Base-by-base conservation (phyloP, 2,888 invertebrate species). In the Athalia circularis region DNA sequence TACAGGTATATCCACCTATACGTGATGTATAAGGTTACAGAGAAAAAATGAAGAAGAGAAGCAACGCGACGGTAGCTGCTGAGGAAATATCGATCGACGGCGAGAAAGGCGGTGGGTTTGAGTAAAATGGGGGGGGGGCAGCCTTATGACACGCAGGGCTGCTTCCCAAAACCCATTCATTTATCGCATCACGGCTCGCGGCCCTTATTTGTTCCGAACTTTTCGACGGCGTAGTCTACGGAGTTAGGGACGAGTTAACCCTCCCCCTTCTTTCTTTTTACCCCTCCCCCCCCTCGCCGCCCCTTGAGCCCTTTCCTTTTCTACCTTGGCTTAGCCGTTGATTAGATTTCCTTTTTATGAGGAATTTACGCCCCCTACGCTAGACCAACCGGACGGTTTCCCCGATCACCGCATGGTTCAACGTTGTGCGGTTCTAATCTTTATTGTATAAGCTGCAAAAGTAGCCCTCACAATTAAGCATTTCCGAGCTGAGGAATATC, bases 311-410 rank as follows among this genome's bases (percentile, higher is more conserved):
- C 64, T 6, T 6, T 8, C 8, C 43, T n/a, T 43, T 52, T 15
- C 57, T 50, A 50, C 62, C 61, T 50, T 57, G 75, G 75, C 61
- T 75, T 75, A 75, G 75, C 62, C 62, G 75, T 75, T 75, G 75
- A 75, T 75, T 75, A 75, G 75, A 75, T 75, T 75, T 75, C 29
- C 75, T 75, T 75, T 75, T 75, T 75, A 75, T 75, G 75, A 75
- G 75, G 64, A 75, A 75, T 75, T 75, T 75, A 75, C 75, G 75
- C 75, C 62, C 62, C 62, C 15, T 43, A 4, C 62, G 15, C 48
- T 29, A 29, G 29, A 29, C 47, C 43, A 29, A 29, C 29, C 29
- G 29, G 29, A 29, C 75, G 47, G 43, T 50, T 50, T 59, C 43
- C 62, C 13, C 61, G 15, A 29, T 48, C 62, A 11, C 50, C 62